These are phyloP conservation scores for Erpornis zantholeuca DNA, from an alignment of 2,113 vertebrate species.

Conservation along the genomic window DNA sequence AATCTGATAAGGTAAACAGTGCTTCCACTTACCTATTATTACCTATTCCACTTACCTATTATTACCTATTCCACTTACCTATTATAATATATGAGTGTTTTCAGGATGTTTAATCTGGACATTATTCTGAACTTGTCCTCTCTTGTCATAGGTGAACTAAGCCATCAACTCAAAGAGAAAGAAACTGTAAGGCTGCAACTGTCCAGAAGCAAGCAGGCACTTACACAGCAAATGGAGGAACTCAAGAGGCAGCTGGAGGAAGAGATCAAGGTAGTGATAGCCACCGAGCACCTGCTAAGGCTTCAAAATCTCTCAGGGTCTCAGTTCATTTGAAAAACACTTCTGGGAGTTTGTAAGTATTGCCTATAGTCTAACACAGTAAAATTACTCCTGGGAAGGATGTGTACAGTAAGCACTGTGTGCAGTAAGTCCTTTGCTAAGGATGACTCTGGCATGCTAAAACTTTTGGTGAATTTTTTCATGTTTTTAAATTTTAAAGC, in stretches of 20 bases:
- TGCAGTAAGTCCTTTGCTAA: not conserved
- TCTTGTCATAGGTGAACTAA: conserved; percentile 68
- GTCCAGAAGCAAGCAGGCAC: conserved; percentile 72
- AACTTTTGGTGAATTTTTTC: not conserved
- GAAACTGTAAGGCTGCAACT: conserved; percentile 71
- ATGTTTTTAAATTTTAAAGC: not conserved
- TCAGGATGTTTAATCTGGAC: not conserved
- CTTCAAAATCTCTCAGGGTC: not conserved
- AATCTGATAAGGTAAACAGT: not conserved
- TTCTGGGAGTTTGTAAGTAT: not conserved
- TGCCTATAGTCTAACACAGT: not conserved
- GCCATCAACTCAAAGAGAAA: conserved; percentile 70
- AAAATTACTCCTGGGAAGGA: not conserved
- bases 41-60: not conserved
- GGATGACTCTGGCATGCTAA: not conserved
- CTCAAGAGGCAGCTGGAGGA: conserved; percentile 79
- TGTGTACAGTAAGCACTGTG: not conserved
- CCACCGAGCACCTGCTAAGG: not conserved
- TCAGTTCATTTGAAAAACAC: not conserved
- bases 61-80: not conserved
- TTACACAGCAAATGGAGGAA: conserved; percentile 74
- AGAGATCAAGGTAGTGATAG: conserved; percentile 71
- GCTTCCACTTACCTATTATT: not conserved
- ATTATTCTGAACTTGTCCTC: not conserved
- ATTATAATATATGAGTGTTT: not conserved